Evolutionary conservation across 2,797 vertebrate species (phyloP), one percentile per base, ranked within the genome.

Genomic region (Chelon auratus): DNA sequence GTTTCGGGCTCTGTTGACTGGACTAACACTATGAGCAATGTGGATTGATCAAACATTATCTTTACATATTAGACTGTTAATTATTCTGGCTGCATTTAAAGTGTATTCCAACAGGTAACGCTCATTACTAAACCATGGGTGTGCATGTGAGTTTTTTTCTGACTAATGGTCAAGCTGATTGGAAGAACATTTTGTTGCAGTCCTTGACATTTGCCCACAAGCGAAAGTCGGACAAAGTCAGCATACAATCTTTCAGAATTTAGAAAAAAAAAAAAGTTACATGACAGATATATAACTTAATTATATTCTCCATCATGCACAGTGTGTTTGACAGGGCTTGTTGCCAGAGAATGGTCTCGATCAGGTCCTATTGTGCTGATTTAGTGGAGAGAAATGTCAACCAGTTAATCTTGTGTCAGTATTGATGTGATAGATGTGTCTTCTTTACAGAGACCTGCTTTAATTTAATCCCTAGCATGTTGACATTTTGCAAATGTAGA

Each of bases 401-500:
- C 77, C 76, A 75, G 84, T 92, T 93, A 90, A 91, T 93, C 88
- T 90, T 75, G 77, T 77, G 78, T 69, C 80, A 77, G 75, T 79
- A 81, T 86, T 77, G 82, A 85, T 72, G 62, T 91, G 87, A 89
- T 85, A 82, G 81, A 91, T 86, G 87, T 77, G 67, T 77, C 81
- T 64, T 85, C 80, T 81, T 87, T 75, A 72, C 68, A 68, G 61
- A 75, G 76, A 76, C 69, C 62, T 79, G 75, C 83, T 90, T 86
- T 92, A 89, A 92, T 91, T 90, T 82, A 83, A 84, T 83, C 60
- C 83, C 67, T 81, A 85, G 72, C 77, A 72, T 83, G 84, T 81
- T 92, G 91, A 91, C 89, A 92, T 93, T 93, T 91, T 78, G 83
- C 60, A 90, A 90, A 91, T 90, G 80, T 68, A 80, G 80, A 83